phyloP scores from a whole-genome alignment of 1,140 invertebrate species.

The Halotydeus destructor region DNA sequence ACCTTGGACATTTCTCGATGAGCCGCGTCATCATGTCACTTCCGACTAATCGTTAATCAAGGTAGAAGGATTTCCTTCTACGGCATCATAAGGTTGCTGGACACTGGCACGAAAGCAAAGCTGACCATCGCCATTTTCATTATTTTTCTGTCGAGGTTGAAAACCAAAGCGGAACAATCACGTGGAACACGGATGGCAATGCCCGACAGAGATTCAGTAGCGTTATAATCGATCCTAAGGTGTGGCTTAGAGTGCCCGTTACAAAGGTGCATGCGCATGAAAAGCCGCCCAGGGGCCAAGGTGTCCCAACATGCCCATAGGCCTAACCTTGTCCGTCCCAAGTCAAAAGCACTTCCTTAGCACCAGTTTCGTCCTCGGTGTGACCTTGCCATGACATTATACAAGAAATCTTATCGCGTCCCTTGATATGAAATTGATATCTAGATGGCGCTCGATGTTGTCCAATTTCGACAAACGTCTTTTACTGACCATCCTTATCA shows the following conservation, averaged over 20 bases:
- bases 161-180: constrained; percentile 51
- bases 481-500: background rate
- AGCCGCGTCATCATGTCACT: constrained; percentile 48
- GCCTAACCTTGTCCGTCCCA: constrained; percentile 23
- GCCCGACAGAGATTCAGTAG: constrained; percentile 63
- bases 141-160: constrained; percentile 19
- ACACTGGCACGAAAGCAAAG: constrained; percentile 50
- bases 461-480: constrained; percentile 17
- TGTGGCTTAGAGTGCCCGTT: constrained; percentile 45
- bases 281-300: constrained; percentile 53
- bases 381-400: constrained; percentile 53
- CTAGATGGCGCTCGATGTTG: constrained; percentile 17
- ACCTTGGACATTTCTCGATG: constrained; percentile 28
- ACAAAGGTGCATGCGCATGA: constrained; percentile 50
- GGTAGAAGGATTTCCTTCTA: constrained; percentile 39
- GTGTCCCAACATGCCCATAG: constrained; percentile 50
- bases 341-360: constrained; percentile 65
- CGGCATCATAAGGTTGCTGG: constrained; percentile 44
- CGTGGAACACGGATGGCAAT: constrained; percentile 51
- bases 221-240: constrained; percentile 55
- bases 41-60: constrained; percentile 65
- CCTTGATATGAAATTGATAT: constrained; percentile 12
- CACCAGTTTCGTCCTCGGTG: constrained; percentile 26
- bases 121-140: constrained; percentile 25
- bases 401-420: constrained; percentile 31